A percentile compares a stretch with the other conserved stretches of the same genome.
phyloP scores from a whole-genome alignment of 2,888 invertebrate species.

The Andrena bucephala region DNA sequence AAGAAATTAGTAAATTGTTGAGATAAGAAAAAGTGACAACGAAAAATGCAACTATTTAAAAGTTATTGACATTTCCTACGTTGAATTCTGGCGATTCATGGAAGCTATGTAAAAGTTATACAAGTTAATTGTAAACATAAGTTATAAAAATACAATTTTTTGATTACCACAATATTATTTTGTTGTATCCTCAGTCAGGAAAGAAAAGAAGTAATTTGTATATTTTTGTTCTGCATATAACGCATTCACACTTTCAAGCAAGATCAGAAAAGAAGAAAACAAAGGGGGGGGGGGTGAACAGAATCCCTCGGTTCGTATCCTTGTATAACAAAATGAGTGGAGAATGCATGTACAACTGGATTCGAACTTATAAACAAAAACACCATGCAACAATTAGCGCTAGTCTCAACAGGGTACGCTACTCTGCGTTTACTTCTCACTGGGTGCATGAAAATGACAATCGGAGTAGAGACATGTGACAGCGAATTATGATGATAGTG shows the following conservation, averaged over 20 bases:
- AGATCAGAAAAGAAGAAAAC: not conserved
- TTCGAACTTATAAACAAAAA: slow-evolving; percentile 50
- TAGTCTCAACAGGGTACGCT: slow-evolving; percentile 24
- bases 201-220: not conserved
- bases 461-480: not conserved
- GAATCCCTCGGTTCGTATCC: not conserved
- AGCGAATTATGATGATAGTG: slow-evolving; percentile 17
- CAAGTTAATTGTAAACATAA: no score
- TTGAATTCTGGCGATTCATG: no score
- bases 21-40: no score
- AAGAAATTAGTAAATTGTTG: no score
- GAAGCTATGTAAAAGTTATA: no score
- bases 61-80: no score
- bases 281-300: not conserved
- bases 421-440: slow-evolving; percentile 19
- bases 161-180: no score
- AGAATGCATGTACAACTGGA: slow-evolving; percentile 44
- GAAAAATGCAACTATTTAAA: no score
- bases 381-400: slow-evolving; percentile 63
- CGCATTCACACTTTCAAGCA: slow-evolving; percentile 2
- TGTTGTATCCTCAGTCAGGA: no score
- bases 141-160: no score
- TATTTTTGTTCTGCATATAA: not conserved
- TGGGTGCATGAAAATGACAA: slow-evolving; percentile 13
- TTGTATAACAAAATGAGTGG: slow-evolving; percentile 1